Evolutionary conservation across 2,888 invertebrate genomes (phyloP).

Genomic region (Meteorus colon): DNA sequence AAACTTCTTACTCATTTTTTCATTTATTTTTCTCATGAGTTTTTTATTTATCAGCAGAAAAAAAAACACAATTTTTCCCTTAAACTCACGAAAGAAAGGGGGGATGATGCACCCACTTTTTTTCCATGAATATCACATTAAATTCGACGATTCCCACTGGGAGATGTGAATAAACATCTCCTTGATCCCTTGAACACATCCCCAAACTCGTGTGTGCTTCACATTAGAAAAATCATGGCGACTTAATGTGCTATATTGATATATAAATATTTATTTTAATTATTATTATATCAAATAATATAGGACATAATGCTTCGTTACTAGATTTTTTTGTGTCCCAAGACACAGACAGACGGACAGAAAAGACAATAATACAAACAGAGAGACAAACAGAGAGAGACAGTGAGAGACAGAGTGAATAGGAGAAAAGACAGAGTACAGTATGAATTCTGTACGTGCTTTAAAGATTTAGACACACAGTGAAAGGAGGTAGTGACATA

Average conservation of each 20-base stretch:
- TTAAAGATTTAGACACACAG: background rate
- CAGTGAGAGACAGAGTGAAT: slow-evolving; percentile 35
- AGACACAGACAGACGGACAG: slow-evolving; percentile 63
- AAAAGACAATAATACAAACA: slow-evolving; percentile 57
- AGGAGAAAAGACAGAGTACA: slow-evolving; percentile 12
- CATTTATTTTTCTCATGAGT: background rate
- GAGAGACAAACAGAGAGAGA: slow-evolving; percentile 42
- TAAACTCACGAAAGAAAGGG: background rate
- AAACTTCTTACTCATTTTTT: background rate
- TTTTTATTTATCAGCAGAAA: background rate
- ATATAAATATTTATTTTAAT: background rate
- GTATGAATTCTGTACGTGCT: slow-evolving; percentile 18
- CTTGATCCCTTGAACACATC: slow-evolving; percentile 11
- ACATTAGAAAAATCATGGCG: background rate
- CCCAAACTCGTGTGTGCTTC: background rate
- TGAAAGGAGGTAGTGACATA: background rate
- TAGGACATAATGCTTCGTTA: background rate
- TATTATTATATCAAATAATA: background rate
- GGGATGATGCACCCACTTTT: background rate
- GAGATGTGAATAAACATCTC: background rate
- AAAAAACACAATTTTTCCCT: background rate
- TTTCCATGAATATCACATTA: background rate
- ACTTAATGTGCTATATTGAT: background rate
- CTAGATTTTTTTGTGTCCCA: slow-evolving; percentile 46
- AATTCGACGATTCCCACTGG: background rate